Evolutionary conservation across 1,140 invertebrate genomes (phyloP).

Genomic region (Heliconius hewitsoni): DNA sequence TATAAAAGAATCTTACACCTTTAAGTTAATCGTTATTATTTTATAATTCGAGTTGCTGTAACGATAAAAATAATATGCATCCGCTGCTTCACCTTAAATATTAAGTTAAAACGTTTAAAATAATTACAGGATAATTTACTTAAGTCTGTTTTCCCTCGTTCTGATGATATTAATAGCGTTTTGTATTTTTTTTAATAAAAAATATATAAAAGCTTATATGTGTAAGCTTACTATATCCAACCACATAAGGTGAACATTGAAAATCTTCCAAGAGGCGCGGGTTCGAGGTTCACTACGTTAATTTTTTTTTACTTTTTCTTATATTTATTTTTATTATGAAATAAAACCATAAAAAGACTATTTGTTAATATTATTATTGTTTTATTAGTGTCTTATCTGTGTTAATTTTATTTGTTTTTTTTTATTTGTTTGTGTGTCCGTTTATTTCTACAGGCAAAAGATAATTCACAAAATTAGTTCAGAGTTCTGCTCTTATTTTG

Average conservation of each 20-base stretch:
- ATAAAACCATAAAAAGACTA: no score
- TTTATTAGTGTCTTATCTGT: no score
- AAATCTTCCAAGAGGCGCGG: no score
- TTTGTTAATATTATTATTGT: no score
- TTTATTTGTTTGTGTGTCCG: no score
- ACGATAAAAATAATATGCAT: constrained; percentile 67
- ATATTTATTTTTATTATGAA: no score
- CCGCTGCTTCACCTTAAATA: constrained; percentile 67
- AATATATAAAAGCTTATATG: neutral
- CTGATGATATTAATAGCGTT: neutral
- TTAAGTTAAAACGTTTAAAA: constrained; percentile 76
- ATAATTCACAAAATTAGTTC: no score
- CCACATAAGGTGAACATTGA: neutral
- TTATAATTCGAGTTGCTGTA: constrained; percentile 59
- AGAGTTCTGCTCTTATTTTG: no score
- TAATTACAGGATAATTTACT: constrained; percentile 71
- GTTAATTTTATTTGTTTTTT: no score
- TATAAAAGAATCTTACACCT: constrained; percentile 60
- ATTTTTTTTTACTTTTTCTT: no score
- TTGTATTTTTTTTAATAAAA: neutral
- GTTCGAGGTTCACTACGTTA: no score
- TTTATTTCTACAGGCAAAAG: no score
- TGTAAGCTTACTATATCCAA: neutral
- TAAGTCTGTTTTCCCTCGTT: constrained; percentile 43
- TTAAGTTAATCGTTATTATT: constrained; percentile 59